Conservation (phyloP, 2,113 vertebrate genomes). For the Nematolebias whitei region DNA sequence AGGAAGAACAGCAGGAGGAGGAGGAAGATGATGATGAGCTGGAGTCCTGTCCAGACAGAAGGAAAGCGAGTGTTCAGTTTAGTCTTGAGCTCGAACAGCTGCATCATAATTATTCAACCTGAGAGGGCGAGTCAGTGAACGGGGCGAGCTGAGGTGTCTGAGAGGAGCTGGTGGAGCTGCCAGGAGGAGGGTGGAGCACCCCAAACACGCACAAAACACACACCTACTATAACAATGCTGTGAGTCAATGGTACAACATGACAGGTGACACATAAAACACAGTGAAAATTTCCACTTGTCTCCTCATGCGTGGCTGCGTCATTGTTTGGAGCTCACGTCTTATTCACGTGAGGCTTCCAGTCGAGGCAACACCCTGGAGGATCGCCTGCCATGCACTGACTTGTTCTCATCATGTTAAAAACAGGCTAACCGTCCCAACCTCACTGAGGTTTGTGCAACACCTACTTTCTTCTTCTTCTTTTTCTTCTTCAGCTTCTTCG, state of each 20-base stretch:
- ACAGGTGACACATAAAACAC: conserved; percentile 10
- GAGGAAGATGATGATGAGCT: conserved; percentile 61
- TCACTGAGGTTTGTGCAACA: background rate
- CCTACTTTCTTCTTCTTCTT: conserved; percentile 66
- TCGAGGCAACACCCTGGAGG: background rate
- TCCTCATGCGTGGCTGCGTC: background rate
- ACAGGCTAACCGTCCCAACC: background rate
- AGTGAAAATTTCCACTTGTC: background rate
- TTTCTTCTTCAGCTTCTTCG: conserved; percentile 53
- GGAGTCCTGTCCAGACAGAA: conserved; percentile 50
- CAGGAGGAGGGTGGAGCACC: conserved; percentile 28
- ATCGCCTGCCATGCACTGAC: background rate
- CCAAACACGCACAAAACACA: conserved; percentile 4
- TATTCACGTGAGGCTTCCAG: background rate
- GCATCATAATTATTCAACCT: too few species aligned
- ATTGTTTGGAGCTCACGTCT: background rate
- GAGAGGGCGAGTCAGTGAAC: too few species aligned
- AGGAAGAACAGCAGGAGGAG: conserved; percentile 54
- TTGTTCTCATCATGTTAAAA: background rate
- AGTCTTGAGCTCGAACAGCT: background rate
- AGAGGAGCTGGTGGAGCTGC: background rate
- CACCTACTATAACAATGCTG: conserved; percentile 16
- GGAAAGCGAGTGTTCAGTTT: conserved; percentile 1
- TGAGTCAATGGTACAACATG: background rate
- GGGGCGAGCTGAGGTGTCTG: background rate